These are phyloP conservation scores for Hippocampus mohnikei DNA, from an alignment of 2,113 vertebrate species.

Conservation along the genomic window DNA sequence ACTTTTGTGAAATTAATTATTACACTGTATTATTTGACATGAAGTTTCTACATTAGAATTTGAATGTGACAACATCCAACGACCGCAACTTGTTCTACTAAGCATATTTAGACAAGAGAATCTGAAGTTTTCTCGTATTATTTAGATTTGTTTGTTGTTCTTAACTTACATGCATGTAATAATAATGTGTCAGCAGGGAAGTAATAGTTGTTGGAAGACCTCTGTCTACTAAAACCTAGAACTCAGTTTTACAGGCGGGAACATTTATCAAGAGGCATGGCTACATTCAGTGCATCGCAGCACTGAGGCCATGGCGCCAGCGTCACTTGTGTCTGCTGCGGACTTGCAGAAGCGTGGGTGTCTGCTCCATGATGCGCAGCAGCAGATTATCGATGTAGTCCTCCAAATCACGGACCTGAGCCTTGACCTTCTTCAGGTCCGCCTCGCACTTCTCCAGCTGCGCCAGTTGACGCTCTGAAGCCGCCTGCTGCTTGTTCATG, in stretches of 20 bases:
- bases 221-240: constrained; percentile 18
- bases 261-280: not conserved
- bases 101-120: constrained; percentile 25
- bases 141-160: constrained; percentile 23
- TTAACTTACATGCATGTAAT: constrained; percentile 57
- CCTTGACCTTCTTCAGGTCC: constrained; percentile 84
- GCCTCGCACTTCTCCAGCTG: constrained; percentile 70
- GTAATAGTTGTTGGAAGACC: constrained; percentile 59
- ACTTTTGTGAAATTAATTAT: not conserved
- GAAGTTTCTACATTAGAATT: constrained; percentile 8
- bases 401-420: constrained; percentile 88
- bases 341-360: constrained; percentile 90
- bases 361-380: constrained; percentile 95
- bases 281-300: not conserved
- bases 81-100: constrained; percentile 36
- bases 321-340: constrained; percentile 67
- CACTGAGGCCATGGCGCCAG: not conserved
- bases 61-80: constrained; percentile 27
- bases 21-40: not conserved
- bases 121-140: constrained; percentile 16
- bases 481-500: constrained; percentile 79
- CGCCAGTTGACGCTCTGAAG: constrained; percentile 60
- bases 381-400: constrained; percentile 95
- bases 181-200: constrained; percentile 56
- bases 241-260: not conserved